These are phyloP conservation scores for Sebastes jordani DNA, from an alignment of 2,797 vertebrate species.

Conservation along the genomic window DNA sequence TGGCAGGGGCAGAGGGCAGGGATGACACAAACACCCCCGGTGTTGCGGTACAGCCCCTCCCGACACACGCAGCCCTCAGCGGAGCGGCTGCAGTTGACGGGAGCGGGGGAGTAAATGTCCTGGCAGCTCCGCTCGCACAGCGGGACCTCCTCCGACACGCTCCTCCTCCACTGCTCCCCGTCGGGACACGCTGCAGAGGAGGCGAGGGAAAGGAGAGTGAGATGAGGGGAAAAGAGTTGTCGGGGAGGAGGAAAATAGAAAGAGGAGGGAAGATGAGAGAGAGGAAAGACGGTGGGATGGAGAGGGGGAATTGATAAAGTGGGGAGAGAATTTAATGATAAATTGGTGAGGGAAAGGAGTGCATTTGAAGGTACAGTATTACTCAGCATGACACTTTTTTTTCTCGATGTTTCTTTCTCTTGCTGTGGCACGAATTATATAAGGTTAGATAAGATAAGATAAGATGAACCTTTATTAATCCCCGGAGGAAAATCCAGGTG, in stretches of 20 bases:
- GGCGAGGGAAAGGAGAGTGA: not conserved
- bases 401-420: not conserved
- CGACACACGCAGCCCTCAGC: conserved; percentile 82
- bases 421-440: too few species aligned
- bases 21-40: conserved; percentile 80
- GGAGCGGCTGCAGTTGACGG: conserved; percentile 74
- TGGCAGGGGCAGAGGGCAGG: conserved; percentile 85
- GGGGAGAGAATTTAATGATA: not conserved
- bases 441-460: too few species aligned
- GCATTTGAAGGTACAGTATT: not conserved
- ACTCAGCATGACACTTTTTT: not conserved
- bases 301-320: not conserved
- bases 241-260: not conserved
- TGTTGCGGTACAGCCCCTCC: conserved; percentile 82
- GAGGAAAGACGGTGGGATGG: not conserved
- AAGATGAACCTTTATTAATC: too few species aligned
- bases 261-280: not conserved
- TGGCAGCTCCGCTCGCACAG: conserved; percentile 85
- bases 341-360: not conserved
- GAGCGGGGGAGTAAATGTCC: conserved; percentile 72
- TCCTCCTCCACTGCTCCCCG: conserved; percentile 85
- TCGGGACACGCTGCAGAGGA: conserved; percentile 81
- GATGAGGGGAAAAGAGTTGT: not conserved
- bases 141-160: not conserved
- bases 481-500: too few species aligned